A percentile compares a stretch with the other conserved stretches of the same genome.
These are phyloP conservation scores for Pogonomyrmex barbatus DNA, from an alignment of 1,140 invertebrate species.

Conservation along the genomic window DNA sequence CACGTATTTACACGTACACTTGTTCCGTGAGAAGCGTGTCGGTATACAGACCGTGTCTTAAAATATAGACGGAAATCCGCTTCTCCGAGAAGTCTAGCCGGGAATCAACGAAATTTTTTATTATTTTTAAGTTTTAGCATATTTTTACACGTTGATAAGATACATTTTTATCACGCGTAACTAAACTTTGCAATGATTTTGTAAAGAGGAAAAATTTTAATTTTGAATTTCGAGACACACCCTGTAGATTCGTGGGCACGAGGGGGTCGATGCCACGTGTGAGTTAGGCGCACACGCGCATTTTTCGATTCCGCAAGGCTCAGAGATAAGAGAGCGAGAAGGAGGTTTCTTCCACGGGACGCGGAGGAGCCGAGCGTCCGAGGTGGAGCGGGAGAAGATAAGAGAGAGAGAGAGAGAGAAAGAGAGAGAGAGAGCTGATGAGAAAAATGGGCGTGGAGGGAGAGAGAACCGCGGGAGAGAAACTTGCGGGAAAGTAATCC, in stretches of 20 bases:
- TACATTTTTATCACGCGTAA: background rate
- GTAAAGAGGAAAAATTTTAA: background rate
- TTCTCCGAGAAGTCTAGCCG: background rate
- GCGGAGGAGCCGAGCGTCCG: background rate
- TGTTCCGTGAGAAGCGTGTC: background rate
- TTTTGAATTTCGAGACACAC: background rate
- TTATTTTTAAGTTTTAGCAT: background rate
- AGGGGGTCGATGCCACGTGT: conserved; percentile 7
- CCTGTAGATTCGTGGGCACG: conserved; percentile 2
- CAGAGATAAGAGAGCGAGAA: background rate
- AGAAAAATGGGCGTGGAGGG: background rate
- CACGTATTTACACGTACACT: conserved; percentile 45
- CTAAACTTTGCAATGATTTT: background rate
- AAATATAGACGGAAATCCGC: background rate
- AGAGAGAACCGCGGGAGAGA: conserved; percentile 37
- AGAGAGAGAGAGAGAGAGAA: too few species aligned
- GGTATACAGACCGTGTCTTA: conserved; percentile 35
- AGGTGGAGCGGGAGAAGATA: too few species aligned
- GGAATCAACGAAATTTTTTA: background rate
- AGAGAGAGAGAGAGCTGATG: background rate
- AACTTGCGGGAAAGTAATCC: conserved; percentile 77
- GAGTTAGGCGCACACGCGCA: conserved; percentile 31
- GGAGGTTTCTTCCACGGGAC: background rate
- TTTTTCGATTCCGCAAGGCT: conserved; percentile 40
- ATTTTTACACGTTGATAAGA: background rate